Percentiles rank a stretch among this genome's conserved stretches.
Conservation (phyloP, 2,888 invertebrate species). For the Gastrophysa polygoni region DNA sequence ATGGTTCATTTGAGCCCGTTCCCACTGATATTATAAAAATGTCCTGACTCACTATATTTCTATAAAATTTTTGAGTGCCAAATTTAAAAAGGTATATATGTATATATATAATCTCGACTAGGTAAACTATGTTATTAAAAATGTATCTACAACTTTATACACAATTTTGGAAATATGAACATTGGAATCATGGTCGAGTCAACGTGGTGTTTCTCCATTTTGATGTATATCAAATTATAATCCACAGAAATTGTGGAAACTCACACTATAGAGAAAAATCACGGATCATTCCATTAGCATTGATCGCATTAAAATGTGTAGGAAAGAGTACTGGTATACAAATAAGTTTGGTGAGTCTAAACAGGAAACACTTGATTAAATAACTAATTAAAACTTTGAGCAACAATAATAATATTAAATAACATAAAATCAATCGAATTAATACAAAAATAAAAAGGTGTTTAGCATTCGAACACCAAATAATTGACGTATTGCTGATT, state of each 20-base stretch:
- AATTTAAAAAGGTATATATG: constrained; percentile 41
- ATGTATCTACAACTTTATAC: constrained; percentile 54
- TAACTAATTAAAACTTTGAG: constrained; percentile 42
- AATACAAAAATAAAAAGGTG: constrained; percentile 27
- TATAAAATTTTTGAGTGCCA: constrained; percentile 49
- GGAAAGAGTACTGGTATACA: constrained; percentile 19
- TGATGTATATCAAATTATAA: constrained; percentile 22
- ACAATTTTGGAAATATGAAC: constrained; percentile 42
- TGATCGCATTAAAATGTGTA: constrained; percentile 35
- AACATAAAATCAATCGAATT: constrained; percentile 30
- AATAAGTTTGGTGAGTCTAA: constrained; percentile 8
- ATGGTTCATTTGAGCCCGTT: background rate
- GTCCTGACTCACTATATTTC: constrained; percentile 37
- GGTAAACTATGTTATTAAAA: constrained; percentile 50
- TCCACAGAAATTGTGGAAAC: constrained; percentile 31
- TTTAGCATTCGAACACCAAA: constrained; percentile 40
- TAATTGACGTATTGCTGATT: constrained; percentile 49
- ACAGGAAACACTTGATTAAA: constrained; percentile 13
- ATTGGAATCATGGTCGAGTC: constrained; percentile 28
- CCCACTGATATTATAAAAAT: constrained; percentile 18
- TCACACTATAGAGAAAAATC: constrained; percentile 31
- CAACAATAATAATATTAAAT: constrained; percentile 40
- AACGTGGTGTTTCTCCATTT: constrained; percentile 15
- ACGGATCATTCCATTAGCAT: constrained; percentile 21
- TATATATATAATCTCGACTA: constrained; percentile 49